Conservation (phyloP, 2,888 invertebrate species). For the Epirrhoe alternata region DNA sequence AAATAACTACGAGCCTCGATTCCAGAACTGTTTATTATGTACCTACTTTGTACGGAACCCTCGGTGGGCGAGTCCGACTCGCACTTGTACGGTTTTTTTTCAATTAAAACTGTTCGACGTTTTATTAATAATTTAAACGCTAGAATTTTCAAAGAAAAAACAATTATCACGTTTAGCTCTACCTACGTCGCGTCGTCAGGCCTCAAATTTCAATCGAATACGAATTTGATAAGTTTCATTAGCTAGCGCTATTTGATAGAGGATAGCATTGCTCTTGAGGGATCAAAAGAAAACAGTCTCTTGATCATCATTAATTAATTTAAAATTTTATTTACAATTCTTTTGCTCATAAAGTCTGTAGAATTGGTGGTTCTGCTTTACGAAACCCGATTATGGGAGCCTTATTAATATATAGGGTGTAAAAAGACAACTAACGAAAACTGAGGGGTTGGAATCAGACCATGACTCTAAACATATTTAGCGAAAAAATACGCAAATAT, state of each 20-base stretch:
- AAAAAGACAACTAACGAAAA: no score
- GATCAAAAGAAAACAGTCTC: neutral
- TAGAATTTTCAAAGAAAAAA: neutral
- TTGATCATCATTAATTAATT: neutral
- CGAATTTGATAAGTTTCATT: neutral
- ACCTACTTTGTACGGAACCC: no score
- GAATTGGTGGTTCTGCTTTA: neutral
- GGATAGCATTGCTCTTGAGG: neutral
- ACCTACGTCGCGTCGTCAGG: neutral
- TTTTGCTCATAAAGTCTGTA: neutral
- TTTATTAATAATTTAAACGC: neutral
- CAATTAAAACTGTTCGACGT: neutral
- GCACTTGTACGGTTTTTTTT: neutral
- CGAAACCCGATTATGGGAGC: no score
- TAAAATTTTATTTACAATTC: no score
- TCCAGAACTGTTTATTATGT: no score
- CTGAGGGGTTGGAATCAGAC: no score
- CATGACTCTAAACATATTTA: no score
- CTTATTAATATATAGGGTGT: no score
- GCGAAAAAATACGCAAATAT: no score
- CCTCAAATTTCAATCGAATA: neutral
- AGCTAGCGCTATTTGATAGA: neutral
- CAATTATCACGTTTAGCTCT: neutral
- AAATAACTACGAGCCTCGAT: no score
- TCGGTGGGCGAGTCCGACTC: neutral